Percentiles rank a stretch among this genome's conserved stretches.
Conservation (phyloP, 1,140 invertebrate species). For the Zaprionus inermis region DNA sequence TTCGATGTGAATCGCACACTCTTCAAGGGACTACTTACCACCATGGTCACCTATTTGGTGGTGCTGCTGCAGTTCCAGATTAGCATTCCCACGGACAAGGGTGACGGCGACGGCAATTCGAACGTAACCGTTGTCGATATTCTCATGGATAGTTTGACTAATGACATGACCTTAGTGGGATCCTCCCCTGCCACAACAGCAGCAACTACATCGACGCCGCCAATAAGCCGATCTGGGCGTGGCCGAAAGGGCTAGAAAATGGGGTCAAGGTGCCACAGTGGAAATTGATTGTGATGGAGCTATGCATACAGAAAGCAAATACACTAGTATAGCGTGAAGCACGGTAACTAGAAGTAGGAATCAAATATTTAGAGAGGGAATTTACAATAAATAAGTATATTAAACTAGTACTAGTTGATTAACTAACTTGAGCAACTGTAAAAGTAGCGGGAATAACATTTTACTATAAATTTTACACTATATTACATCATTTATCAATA, state of each 20-base stretch:
- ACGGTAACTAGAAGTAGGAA: conserved; percentile 9
- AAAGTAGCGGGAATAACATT: no score
- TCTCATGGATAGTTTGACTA: conserved; percentile 63
- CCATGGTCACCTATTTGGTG: conserved; percentile 89
- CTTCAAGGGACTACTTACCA: conserved; percentile 88
- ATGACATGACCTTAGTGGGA: conserved; percentile 63
- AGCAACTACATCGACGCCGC: conserved; percentile 10
- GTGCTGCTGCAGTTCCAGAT: conserved; percentile 89
- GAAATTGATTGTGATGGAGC: conserved; percentile 7
- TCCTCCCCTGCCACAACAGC: conserved; percentile 24
- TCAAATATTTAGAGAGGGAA: conserved; percentile 8
- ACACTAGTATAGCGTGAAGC: conserved; percentile 5
- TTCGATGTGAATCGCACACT: conserved; percentile 88
- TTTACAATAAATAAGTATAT: conserved; percentile 12
- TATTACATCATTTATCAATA: no score
- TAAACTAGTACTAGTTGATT: not conserved
- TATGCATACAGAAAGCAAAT: conserved; percentile 9
- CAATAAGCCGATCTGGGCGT: conserved; percentile 27
- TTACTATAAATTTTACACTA: no score
- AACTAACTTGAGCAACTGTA: no score
- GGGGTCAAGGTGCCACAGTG: conserved; percentile 16
- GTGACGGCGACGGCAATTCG: conserved; percentile 38
- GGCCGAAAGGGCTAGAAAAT: conserved; percentile 53
- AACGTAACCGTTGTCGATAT: conserved; percentile 66
- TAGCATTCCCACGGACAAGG: conserved; percentile 86